Evolutionary conservation across 2,888 invertebrate species (phyloP), one percentile per base, ranked within the genome.

Genomic region (Malthinus seriepunctatus): DNA sequence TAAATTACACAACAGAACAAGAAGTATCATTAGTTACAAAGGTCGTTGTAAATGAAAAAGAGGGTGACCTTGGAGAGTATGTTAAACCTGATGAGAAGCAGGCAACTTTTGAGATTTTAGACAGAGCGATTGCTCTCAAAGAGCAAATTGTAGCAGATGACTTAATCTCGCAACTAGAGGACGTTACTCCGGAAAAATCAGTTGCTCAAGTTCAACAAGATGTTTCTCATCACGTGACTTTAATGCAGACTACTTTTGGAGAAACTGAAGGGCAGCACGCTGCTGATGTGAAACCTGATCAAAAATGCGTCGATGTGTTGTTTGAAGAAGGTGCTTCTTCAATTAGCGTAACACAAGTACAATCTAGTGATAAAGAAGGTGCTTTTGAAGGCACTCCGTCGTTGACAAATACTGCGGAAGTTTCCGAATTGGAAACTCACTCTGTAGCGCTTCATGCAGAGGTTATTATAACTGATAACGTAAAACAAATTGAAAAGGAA

Each of bases 11-110:
- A 72, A 84, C 81, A 77, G 84, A 77, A 71, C 83, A 87, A 78
- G 77, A 86, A 66, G 61, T 90, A 54, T 83, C 83, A 64, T 77
- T 89, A 11, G 86, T 83, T 9, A 86, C 83, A 8, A 86, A 87
- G 78, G 71, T 84, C 3, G 66, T 84, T 45, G 72, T 81, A 3
- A 76, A 78, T 59, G 78, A 84, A 46, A 82, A 76, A 72, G 86
- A 85, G 80, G 75, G 78, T 75, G 78, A 71, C 59, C 75, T 84
- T 32, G 75, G 72, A 12, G 68, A 73, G 60, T 70, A 74, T 33
- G 72, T 79, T 64, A 69, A 69, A 54, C 78, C 80, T n/a, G 71
- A 76, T 50, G 72, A 78, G 63, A 79, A 78, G 35, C 82, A 77
- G 69, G 89, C 88, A 14, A 81, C 77, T 54, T 56, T 83, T 14